Base-by-base conservation (phyloP, 2,888 invertebrate species). In the Drosophila bunnanda region DNA sequence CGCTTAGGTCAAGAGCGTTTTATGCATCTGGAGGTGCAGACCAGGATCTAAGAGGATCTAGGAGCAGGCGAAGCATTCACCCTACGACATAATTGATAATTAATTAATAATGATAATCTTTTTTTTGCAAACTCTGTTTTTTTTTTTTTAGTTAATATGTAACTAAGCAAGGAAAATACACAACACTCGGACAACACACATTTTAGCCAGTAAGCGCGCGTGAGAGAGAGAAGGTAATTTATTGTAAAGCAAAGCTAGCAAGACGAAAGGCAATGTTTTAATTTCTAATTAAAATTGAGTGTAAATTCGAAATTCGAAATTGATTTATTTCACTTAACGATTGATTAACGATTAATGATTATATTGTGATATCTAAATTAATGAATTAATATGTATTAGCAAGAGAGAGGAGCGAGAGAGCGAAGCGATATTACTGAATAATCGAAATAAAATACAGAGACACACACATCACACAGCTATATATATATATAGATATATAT, bases 1-100 rank as follows among this genome's bases (percentile, higher is more conserved):
- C 41, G 61, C 76, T 7, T 60, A 91, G 91, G 90, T 79, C 91
- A 91, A 86, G 91, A 91, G 81, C 86, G 91, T 79, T 91, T 91
- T 79, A 82, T 92, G 79, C 88, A 90, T 75, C 81, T 84, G 75
- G 84, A 87, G 68, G 64, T 81, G 77, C 89, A 91, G 84, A 87
- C 88, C 66, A 80, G 78, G 68, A 80, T 83, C 77, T 90, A 81
- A 73, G 36, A 17, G 15, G 54, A 32, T 25, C 25, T 25, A 25
- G 32, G 32, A 32, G 32, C 32, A 50, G 28, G 46, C 46, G 38
- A 48, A 30, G 59, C 62, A 59, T 39, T 64, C 64, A 64, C 32
- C 59, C 59, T 17, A 48, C 38, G 48, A 59, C 38, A 48, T 41
- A 57, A 34, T 39, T 56, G 25, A 36, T 30, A 25, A 34, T 44